phyloP scores from a whole-genome alignment of 2,113 vertebrate species.

The Vidua chalybeata region DNA sequence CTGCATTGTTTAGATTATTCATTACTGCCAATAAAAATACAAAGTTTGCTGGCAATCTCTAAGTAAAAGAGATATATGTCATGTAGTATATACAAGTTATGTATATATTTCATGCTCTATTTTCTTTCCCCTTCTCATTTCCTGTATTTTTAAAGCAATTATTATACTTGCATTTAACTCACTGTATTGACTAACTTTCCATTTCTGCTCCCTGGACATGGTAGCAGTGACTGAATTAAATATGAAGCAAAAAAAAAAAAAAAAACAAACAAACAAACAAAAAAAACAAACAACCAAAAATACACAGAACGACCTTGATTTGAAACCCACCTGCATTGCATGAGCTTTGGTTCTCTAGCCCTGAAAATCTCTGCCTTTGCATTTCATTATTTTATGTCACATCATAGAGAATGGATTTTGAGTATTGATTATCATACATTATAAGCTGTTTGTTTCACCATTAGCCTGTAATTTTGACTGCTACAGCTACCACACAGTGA shows the following conservation, averaged over 20 bases:
- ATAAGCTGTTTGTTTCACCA: constrained; percentile 37
- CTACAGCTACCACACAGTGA: constrained; percentile 26
- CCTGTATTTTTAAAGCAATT: constrained; percentile 22
- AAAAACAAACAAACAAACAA: no score
- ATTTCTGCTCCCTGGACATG: constrained; percentile 33
- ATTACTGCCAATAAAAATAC: neutral
- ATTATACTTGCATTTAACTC: constrained; percentile 28
- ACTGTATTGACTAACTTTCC: constrained; percentile 46
- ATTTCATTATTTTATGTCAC: constrained; percentile 47
- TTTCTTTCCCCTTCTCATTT: neutral
- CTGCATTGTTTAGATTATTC: neutral
- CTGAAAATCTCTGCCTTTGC: constrained; percentile 56
- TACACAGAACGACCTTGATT: constrained; percentile 76
- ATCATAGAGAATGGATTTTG: constrained; percentile 34
- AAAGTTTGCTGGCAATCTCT: neutral
- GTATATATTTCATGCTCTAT: neutral
- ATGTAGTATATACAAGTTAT: neutral
- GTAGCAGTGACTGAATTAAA: constrained; percentile 58
- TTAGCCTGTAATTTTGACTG: constrained; percentile 59
- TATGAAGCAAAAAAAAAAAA: constrained; percentile 27
- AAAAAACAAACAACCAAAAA: neutral
- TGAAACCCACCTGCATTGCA: constrained; percentile 70
- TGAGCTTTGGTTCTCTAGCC: constrained; percentile 70
- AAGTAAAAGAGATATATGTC: neutral
- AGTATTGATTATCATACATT: constrained; percentile 70